phyloP scores from a whole-genome alignment of 1,140 invertebrate species.

The Zaprionus camerounensis region DNA sequence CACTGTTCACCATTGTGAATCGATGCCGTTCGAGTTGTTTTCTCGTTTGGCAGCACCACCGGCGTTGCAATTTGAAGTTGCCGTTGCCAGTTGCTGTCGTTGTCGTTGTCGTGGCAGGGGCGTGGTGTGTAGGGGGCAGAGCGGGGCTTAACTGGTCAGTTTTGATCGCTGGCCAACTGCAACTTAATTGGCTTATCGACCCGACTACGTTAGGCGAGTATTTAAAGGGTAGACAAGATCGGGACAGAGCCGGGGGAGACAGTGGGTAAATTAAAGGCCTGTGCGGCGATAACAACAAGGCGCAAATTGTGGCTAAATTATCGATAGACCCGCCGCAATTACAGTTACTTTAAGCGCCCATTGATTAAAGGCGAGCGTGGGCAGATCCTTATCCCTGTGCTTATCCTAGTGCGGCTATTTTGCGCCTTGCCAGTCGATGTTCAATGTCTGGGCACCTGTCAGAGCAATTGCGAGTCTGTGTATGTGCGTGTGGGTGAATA shows the following conservation, averaged over 20 bases:
- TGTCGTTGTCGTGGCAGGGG: slow-evolving; percentile 37
- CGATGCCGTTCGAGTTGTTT: slow-evolving; percentile 46
- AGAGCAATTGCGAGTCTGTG: slow-evolving; percentile 45
- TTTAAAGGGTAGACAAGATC: neutral
- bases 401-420: slow-evolving; percentile 9
- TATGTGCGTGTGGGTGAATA: slow-evolving; percentile 54
- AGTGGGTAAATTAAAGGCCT: neutral
- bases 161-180: slow-evolving; percentile 52
- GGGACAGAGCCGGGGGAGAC: neutral
- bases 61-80: slow-evolving; percentile 63
- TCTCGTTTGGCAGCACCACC: slow-evolving; percentile 63
- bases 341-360: slow-evolving; percentile 54
- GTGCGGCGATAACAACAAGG: slow-evolving; percentile 53
- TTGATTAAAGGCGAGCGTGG: slow-evolving; percentile 55
- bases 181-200: slow-evolving; percentile 61
- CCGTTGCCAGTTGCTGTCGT: slow-evolving; percentile 39
- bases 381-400: slow-evolving; percentile 31
- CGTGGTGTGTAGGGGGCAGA: neutral
- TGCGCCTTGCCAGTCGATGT: slow-evolving; percentile 67
- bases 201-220: slow-evolving; percentile 28
- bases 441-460: slow-evolving; percentile 76
- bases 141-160: slow-evolving; percentile 28
- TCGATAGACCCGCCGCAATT: slow-evolving; percentile 62
- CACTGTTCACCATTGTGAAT: slow-evolving; percentile 23
- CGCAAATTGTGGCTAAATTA: slow-evolving; percentile 63